A percentile compares a stretch with the other conserved stretches of the same genome.
phyloP scores from a whole-genome alignment of 2,113 vertebrate species.

The Chlamydotis undulata region DNA sequence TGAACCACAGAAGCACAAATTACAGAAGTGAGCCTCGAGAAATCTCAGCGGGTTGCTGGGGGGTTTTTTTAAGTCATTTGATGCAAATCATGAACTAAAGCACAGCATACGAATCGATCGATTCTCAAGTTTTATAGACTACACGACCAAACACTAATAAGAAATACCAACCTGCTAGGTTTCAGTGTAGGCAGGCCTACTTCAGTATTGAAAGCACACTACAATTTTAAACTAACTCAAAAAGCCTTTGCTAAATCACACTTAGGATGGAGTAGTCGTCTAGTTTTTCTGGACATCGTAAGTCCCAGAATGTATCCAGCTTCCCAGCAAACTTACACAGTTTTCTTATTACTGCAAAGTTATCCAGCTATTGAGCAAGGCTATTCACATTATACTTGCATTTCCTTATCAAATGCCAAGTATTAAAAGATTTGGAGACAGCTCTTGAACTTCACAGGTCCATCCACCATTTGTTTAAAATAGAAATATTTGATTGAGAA shows the following conservation, averaged over 20 bases:
- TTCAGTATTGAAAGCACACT: neutral
- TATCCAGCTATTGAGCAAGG: neutral
- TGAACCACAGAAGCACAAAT: neutral
- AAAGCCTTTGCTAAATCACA: neutral
- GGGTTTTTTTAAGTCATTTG: neutral
- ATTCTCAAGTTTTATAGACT: neutral
- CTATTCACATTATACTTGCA: neutral
- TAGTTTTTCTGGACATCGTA: neutral
- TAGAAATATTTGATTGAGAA: neutral
- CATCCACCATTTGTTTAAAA: neutral
- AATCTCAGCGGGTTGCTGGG: neutral
- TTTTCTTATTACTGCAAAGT: neutral
- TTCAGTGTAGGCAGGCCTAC: neutral
- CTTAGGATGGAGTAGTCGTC: neutral
- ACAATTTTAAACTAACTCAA: neutral
- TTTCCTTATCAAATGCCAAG: neutral
- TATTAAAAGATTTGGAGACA: neutral
- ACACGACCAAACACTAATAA: neutral
- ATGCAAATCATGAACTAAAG: neutral
- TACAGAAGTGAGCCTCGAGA: neutral
- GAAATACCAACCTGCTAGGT: neutral
- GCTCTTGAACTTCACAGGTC: neutral
- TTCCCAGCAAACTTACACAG: neutral
- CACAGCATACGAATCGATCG: neutral
- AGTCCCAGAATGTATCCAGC: neutral